These are phyloP conservation scores for Tanytarsus gracilentus DNA, from an alignment of 2,888 invertebrate genomes.

Conservation along the genomic window DNA sequence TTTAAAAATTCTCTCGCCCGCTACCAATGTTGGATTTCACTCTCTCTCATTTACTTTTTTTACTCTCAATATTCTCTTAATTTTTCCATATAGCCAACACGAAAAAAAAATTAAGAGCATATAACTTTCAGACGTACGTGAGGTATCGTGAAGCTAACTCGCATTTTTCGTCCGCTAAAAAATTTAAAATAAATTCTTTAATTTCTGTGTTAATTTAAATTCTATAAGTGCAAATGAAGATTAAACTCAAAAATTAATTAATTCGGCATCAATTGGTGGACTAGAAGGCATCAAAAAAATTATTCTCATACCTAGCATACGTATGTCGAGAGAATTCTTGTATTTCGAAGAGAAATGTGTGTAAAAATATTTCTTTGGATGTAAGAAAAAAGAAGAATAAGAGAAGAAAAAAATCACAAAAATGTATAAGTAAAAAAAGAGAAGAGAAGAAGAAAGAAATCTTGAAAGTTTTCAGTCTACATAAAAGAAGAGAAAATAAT, in stretches of 20 bases:
- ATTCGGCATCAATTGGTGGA: too few species aligned
- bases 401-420: constrained; percentile 26
- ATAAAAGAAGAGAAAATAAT: constrained; percentile 13
- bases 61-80: too few species aligned
- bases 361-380: constrained; percentile 20
- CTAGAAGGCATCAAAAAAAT: neutral
- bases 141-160: neutral
- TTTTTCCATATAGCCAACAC: neutral
- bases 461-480: constrained; percentile 12
- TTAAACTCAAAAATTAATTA: too few species aligned
- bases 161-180: neutral
- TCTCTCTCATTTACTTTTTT: too few species aligned
- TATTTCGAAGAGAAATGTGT: neutral
- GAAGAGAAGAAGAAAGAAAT: neutral
- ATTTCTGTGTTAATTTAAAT: neutral
- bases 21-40: too few species aligned
- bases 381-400: neutral
- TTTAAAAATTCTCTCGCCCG: too few species aligned
- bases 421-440: constrained; percentile 19
- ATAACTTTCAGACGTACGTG: neutral
- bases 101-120: neutral
- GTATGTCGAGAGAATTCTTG: neutral
- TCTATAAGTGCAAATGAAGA: neutral
- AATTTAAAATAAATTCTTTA: neutral
- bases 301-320: neutral